Evolutionary conservation across 2,888 invertebrate genomes (phyloP), one percentile per base, ranked within the genome.

Genomic region (Leucophora obtusa): DNA sequence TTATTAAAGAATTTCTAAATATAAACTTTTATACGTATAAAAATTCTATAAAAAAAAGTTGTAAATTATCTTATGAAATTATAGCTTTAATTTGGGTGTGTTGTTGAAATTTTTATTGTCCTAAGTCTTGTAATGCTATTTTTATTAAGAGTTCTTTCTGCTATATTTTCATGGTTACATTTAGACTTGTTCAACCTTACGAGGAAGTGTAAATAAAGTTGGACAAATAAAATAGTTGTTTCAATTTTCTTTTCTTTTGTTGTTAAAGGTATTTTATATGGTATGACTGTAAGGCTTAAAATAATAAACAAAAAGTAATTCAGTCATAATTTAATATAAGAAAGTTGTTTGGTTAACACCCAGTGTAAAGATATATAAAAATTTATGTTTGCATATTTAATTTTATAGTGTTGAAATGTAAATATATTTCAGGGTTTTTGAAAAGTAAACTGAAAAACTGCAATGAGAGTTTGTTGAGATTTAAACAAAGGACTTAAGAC

Each of bases 91-190:
- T 68, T 72, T 76, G 77, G 72, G 80, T 73, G 80, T 81, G 80
- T 77, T 81, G 80, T 80, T 80, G 80, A 80, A 80, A 56, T 69
- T 65, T 80, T 76, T 76, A 76, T 76, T 72, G 66, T 79, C 50
- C 54, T 51, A 62, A 56, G 59, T 72, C 70, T 75, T 65, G 54
- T 70, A 71, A 71, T 56, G 63, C 58, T 60, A 60, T 62, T 79
- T 79, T 80, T 75, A 75, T 72, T 58, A 73, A 62, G 68, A 77
- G 73, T 77, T 70, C 54, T 51, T 54, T 60, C 54, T 60, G 17
- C 53, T 51, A 59, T 59, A 74, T 68, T 68, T 68, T 50, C 21
- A n/a, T 47, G n/a, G 2, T 14, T 3, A 38, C 38, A 11, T 14
- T 38, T 11, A 38, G 2, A 38, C 38, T 5, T 38, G 2, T 65